Conservation (phyloP, 2,113 vertebrate genomes). For the Promerops cafer region DNA sequence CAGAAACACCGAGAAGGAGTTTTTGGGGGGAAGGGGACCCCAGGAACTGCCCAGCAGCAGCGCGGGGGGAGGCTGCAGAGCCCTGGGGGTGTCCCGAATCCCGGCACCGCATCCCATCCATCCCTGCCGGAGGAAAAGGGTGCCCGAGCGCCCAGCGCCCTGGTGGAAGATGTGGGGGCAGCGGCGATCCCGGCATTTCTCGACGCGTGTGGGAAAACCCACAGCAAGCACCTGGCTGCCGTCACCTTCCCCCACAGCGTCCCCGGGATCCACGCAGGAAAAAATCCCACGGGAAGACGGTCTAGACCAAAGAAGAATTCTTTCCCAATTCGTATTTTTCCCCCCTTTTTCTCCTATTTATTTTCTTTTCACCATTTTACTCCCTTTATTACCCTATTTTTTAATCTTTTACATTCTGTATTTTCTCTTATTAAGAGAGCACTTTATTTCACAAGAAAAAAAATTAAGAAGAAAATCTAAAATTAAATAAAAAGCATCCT, state of each 20-base stretch:
- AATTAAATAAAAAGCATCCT: not conserved
- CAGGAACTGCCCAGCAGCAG: not conserved
- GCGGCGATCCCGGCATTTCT: not conserved
- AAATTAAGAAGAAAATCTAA: fast-evolving
- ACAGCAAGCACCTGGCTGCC: not conserved
- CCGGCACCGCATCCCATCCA: not conserved
- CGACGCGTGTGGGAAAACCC: fast-evolving
- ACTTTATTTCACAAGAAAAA: not conserved
- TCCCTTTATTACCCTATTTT: not conserved
- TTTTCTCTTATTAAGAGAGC: not conserved
- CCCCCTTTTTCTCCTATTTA: too few relatives aligned
- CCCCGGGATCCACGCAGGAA: not conserved
- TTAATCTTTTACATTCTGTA: not conserved
- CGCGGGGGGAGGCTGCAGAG: fast-evolving
- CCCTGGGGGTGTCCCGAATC: fast-evolving
- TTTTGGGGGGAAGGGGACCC: fast-evolving
- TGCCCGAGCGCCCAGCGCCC: fast-evolving
- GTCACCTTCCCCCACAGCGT: fast-evolving
- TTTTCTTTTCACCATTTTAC: not conserved
- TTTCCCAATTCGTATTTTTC: fast-evolving
- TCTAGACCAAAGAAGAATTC: fast-evolving
- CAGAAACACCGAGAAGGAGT: fast-evolving
- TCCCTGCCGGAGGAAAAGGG: not conserved
- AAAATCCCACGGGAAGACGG: fast-evolving
- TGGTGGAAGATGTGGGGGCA: not conserved